Base-by-base conservation (phyloP, 2,888 invertebrate genomes). In the Volucella inanis region DNA sequence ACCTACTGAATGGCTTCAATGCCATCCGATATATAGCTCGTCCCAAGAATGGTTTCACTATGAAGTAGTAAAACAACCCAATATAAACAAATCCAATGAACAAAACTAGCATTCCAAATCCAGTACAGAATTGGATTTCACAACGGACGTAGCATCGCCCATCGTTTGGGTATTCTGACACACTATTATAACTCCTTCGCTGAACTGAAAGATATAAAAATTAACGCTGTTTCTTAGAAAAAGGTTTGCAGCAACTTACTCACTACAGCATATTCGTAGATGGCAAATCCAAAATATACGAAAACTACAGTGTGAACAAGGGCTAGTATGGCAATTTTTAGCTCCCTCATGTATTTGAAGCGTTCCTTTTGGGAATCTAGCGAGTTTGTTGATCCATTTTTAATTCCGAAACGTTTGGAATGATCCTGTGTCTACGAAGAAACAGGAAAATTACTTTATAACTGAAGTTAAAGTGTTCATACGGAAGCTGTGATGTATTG, bases 31-130 rank as follows among this genome's bases (percentile, higher is more conserved):
- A 85, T 10, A 91, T 18, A 10, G 2, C 62, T 10, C 59, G 61
- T 1, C 91, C 90, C 8, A 94, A 88, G 78, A 90, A 93, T 10
- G 93, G 93, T 91, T 96, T 95, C 45, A 96, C 90, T 4, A 95
- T 90, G 59, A 92, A 89, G 88, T 93, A 95, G 90, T 96, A 96
- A 38, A 95, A 89, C 0, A 96, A 71, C 65, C 94, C 93, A 87
- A 94, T 92, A 87, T 95, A 95, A 3, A 94, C 90, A 38, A 95
- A 92, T 14, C 92, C 90, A 1, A 94, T 91, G 0, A 96, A 89
- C 0, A 96, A 93, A 39, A 96, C 91, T 0, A 97, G 92, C 90
- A 96, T 94, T 50, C 96, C 96, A 87, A 95, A 95, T 0, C 96
- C 96, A 65, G 94, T 90, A 89, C 97, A 96, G 72, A 90, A 92